Evolutionary conservation across 2,113 vertebrate species (phyloP), one percentile per base, ranked within the genome.

Genomic region (Quiscalus mexicanus): DNA sequence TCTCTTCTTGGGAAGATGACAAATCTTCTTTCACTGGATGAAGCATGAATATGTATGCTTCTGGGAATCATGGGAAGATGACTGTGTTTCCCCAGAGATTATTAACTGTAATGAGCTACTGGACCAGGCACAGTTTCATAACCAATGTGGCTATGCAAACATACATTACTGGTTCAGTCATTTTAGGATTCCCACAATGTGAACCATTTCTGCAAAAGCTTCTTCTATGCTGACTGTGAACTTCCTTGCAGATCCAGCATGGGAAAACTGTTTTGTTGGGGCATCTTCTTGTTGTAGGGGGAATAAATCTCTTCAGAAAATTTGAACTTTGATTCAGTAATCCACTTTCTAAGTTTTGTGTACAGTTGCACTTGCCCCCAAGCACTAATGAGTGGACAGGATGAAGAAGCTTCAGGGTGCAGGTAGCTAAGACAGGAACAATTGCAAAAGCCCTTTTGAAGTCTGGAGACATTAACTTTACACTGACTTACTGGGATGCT

Each of bases 1-100:
- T 82, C 42, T 85, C 47, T 75, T 89, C 71, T 89, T 82, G 41
- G 44, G 80, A 95, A 89, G 77, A 65, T 90, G 88, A 92, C 68
- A 89, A 64, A 87, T 63, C 17, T 11, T 92, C 67, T 89, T 86
- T 71, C 56, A 67, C 15, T 71, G 82, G 24, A 78, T 90, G 74
- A 91, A 90, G 13, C 21, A 67, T 64, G n/a, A 90, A 27, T 35
- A 63, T 82, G 84, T 90, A 69, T 62, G 33, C 21, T 81, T 90
- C 55, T 84, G 68, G 50, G 75, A 73, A 65, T 85, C 49, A 73
- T 58, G 71, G 58, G 55, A 44, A 78, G 31, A 65, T 71, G 75
- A 63, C 41, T 55, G 13, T 81, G 21, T 88, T 96, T 93, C 28
- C 59, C 20, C 27, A 56, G 47, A 67, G 80, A 56, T 68, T 84